Evolutionary conservation across 2,888 invertebrate species (phyloP).

Genomic region (Mystacides longicornis): DNA sequence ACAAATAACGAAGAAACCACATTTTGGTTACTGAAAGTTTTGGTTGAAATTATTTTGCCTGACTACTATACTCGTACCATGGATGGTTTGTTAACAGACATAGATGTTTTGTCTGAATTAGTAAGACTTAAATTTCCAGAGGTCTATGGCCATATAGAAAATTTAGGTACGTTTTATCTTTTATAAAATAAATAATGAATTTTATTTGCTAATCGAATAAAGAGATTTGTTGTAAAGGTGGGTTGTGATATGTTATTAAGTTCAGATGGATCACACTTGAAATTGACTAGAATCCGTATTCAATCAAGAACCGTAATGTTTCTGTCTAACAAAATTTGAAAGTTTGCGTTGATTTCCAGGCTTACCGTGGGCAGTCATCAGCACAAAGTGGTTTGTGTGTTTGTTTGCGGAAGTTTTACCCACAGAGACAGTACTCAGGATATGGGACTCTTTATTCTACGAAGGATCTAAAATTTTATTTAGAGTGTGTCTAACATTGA

Average conservation of each 20-base stretch:
- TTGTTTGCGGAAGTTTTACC: conserved; percentile 90
- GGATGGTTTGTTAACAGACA: conserved; percentile 82
- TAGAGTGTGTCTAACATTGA: conserved; percentile 78
- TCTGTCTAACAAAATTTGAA: no score
- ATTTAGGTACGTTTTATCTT: conserved; percentile 48
- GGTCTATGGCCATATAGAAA: conserved; percentile 72
- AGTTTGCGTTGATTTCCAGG: conserved; percentile 36
- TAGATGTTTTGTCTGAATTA: conserved; percentile 82
- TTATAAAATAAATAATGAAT: background rate
- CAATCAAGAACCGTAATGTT: no score
- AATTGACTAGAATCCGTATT: no score
- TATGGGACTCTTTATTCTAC: conserved; percentile 94
- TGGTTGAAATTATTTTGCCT: conserved; percentile 80
- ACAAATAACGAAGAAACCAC: conserved; percentile 86
- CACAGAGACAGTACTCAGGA: conserved; percentile 85
- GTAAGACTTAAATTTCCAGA: conserved; percentile 75
- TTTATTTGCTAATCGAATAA: background rate
- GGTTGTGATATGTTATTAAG: no score
- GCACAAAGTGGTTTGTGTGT: conserved; percentile 95
- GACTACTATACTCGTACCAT: conserved; percentile 86
- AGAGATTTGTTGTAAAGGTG: no score
- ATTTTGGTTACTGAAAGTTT: conserved; percentile 87
- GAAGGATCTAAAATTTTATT: conserved; percentile 92
- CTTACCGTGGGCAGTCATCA: conserved; percentile 83
- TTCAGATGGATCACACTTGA: no score